Evolutionary conservation across 2,888 invertebrate genomes (phyloP), one percentile per base, ranked within the genome.

Genomic region (Aphidius colemani): DNA sequence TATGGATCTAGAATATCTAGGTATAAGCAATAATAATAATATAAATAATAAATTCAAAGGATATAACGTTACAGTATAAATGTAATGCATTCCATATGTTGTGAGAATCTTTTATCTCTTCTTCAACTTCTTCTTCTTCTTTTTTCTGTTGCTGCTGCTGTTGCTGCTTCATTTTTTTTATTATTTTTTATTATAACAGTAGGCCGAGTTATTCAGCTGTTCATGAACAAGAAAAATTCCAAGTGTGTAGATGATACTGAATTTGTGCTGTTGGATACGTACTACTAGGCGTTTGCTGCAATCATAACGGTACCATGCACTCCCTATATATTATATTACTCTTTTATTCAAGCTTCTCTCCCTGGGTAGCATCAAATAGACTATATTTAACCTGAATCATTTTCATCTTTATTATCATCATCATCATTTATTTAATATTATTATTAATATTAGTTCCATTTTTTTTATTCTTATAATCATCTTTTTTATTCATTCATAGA

Each of bases 281-380:
- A 11, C 43, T 60, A 61, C 71, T 71, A 67, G 68, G 71, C 70
- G 74, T 72, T 74, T 71, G 70, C 69, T 67, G 74, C 77, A 75
- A 79, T 78, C 76, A 74, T 80, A 80, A 80, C 80, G 80, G 80
- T 79, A 78, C 74, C 64, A 67, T 30, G 76, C 75, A 78, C 76
- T 77, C 74, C 74, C 30, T 30, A 30, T 30, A 30, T 30, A 30
- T 72, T 72, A 69, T 67, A 61, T 56, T 70, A 70, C 51, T 46
- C 50, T 62, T 30, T 30, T 30, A 30, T 30, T 30, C 30, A 30
- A 30, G 5, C 30, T 30, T 30, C 5, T 30, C 30, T 30, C 30
- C 30, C 30, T 30, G 30, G 30, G 30, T 30, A 30, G 30, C 30
- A 30, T 30, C 30, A 30, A 30, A 30, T 30, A 30, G 30, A 30